Base-by-base conservation (phyloP, 2,888 invertebrate species). In the Atethmia centrago region DNA sequence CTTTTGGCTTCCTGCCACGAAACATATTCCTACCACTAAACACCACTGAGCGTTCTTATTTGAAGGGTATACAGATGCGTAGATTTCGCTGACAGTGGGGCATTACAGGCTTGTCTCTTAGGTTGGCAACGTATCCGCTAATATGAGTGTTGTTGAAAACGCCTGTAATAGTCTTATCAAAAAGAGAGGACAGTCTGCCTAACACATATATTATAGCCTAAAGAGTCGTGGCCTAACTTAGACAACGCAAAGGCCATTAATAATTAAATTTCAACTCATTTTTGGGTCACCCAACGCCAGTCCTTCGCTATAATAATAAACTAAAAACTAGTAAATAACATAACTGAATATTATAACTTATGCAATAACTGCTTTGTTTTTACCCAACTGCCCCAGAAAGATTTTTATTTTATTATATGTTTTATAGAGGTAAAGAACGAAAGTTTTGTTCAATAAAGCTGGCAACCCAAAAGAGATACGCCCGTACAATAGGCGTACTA, bases 71-170 rank as follows among this genome's bases (percentile, higher is more conserved):
- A n/a, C n/a, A 16, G 36, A 4, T 61, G 69, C 28, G 36, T 40
- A 68, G 36, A 47, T 76, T 73, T 42, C 36, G 51, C 49, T 19
- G 14, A 36, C 69, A 74, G 78, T 53, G 45, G 70, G n/a, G 45
- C 51, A 69, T 12, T 12, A n/a, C 8, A 47, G 21, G 5, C 16
- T 36, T 28, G 3, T 16, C 45, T 59, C 28, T 78, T 31, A 61
- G 71, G 70, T 59, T 36, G 28, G 36, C 28, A n/a, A 47, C 21
- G 31, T 14, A 28, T 53, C 47, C 19, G 28, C 2, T 25, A 77
- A 78, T 31, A 3, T 28, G 28, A 1, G 19, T 19, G 19, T 40
- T 45, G 9, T 9, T 53, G 28, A 25, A 42, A 28, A 47, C 19
- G 14, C 8, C 0, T 16, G 0, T 36, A 47, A 16, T 42, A n/a